Percentiles rank a stretch among this genome's conserved stretches.
phyloP scores from a whole-genome alignment of 1,140 invertebrate species.

The Atta cephalotes region DNA sequence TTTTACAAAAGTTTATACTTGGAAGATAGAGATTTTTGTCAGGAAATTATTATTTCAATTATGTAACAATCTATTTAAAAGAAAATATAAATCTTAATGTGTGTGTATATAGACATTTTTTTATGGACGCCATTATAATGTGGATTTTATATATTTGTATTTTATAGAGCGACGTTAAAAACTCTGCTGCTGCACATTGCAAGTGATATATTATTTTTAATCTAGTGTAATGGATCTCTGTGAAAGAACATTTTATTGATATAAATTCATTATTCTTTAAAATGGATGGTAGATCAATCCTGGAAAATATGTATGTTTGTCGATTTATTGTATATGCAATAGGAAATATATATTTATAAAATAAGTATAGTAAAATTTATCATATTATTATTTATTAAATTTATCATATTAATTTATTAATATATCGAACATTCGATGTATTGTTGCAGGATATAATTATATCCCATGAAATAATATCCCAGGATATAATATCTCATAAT shows the following conservation, averaged over 20 bases:
- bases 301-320: neutral
- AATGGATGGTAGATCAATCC: neutral
- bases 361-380: neutral
- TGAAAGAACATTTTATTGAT: neutral
- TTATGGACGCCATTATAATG: neutral
- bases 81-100: neutral
- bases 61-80: neutral
- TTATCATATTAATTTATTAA: neutral
- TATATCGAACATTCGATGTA: neutral
- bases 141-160: constrained; percentile 3
- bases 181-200: neutral
- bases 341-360: neutral
- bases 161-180: neutral
- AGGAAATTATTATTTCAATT: neutral
- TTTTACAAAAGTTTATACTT: neutral
- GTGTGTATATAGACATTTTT: neutral
- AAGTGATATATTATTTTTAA: constrained; percentile 4
- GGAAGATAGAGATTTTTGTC: neutral
- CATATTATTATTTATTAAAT: neutral
- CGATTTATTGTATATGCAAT: neutral
- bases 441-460: neutral
- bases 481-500: no score
- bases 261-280: neutral
- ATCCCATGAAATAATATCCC: no score
- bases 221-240: neutral